A percentile compares a stretch with the other conserved stretches of the same genome.
Evolutionary conservation across 1,140 invertebrate species (phyloP).

Genomic region (Magallana ariakensis): DNA sequence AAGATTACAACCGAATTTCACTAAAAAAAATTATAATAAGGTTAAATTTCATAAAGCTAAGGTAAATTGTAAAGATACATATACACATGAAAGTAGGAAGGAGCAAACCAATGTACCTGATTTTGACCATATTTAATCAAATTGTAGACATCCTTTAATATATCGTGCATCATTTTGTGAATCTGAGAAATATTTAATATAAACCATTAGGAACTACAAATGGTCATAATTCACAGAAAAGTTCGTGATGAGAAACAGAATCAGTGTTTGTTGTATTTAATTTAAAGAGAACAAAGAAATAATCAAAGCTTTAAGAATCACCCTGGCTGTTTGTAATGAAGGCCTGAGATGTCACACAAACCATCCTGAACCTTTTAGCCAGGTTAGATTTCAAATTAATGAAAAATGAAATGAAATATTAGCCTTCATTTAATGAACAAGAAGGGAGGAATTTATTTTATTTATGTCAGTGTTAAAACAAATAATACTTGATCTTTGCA

Average conservation of each 20-base stretch:
- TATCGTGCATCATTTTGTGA: background rate
- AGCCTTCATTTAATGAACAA: background rate
- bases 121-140: too few relatives aligned
- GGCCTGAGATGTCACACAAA: background rate
- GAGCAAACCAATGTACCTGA: too few relatives aligned
- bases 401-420: constrained; percentile 37
- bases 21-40: too few relatives aligned
- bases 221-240: constrained; percentile 9
- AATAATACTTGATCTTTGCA: too few relatives aligned
- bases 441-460: background rate
- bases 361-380: constrained; percentile 9
- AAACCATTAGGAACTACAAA: background rate
- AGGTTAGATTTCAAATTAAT: constrained; percentile 14
- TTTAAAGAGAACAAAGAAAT: background rate
- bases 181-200: background rate
- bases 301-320: background rate
- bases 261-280: constrained; percentile 10
- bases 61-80: too few relatives aligned
- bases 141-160: too few relatives aligned
- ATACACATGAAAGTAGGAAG: too few relatives aligned
- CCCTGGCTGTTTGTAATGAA: background rate
- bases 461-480: too few relatives aligned
- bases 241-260: background rate
- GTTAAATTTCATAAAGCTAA: too few relatives aligned
- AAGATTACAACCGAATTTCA: too few relatives aligned